These are phyloP conservation scores for Cryptotermes secundus DNA, from an alignment of 1,140 invertebrate species.

Conservation along the genomic window DNA sequence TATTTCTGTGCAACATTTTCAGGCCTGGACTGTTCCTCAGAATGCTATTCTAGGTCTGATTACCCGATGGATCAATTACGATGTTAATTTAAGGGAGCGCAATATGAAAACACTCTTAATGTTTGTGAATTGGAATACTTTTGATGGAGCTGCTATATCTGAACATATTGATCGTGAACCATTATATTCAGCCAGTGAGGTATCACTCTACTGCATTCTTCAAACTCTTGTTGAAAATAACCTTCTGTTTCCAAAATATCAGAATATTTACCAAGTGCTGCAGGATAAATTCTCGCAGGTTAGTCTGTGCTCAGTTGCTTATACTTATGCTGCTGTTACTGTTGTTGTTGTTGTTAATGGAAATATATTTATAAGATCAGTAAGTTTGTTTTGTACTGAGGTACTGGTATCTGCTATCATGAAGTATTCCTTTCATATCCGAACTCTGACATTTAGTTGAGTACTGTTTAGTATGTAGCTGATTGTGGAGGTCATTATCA, in stretches of 20 bases:
- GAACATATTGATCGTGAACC: slow-evolving; percentile 54
- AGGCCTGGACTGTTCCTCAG: slow-evolving; percentile 43
- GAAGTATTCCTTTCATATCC: no score
- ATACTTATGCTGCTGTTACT: neutral
- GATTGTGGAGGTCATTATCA: no score
- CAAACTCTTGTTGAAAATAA: slow-evolving; percentile 58
- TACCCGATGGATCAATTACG: slow-evolving; percentile 56
- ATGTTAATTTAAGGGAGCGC: slow-evolving; percentile 50
- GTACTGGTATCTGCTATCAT: neutral
- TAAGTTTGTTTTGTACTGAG: neutral
- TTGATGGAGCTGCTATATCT: slow-evolving; percentile 50
- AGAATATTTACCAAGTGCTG: slow-evolving; percentile 52
- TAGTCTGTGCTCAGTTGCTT: slow-evolving; percentile 24
- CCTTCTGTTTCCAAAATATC: slow-evolving; percentile 55
- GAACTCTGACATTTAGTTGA: no score
- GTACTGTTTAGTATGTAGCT: no score
- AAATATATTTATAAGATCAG: neutral
- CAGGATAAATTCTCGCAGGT: slow-evolving; percentile 51
- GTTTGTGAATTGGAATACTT: slow-evolving; percentile 50
- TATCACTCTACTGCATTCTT: slow-evolving; percentile 57
- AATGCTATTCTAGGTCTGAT: slow-evolving; percentile 50
- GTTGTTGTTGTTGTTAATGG: no score
- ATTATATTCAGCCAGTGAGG: slow-evolving; percentile 53
- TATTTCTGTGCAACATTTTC: slow-evolving; percentile 18
- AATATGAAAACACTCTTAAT: slow-evolving; percentile 55